A percentile compares a stretch with the other conserved stretches of the same genome.
Conservation (phyloP, 2,797 vertebrate genomes). For the Gallinago stenura region DNA sequence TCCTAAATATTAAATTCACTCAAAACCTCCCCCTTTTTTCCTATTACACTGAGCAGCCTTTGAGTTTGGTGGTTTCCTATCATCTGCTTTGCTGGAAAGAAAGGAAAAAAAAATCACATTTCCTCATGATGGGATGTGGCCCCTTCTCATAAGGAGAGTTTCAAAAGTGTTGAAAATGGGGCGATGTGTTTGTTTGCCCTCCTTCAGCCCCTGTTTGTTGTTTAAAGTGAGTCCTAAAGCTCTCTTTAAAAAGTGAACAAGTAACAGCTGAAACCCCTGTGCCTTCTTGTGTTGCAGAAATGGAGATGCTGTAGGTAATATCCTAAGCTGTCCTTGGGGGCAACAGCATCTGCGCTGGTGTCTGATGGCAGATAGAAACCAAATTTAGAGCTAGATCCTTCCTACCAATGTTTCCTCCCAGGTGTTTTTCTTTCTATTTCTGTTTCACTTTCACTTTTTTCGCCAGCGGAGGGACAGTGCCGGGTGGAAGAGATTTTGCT, state of each 20-base stretch:
- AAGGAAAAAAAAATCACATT: background rate
- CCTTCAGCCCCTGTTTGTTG: background rate
- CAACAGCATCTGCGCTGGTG: too few relatives aligned
- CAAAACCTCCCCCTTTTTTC: background rate
- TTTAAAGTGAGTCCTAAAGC: background rate
- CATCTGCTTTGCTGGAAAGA: background rate
- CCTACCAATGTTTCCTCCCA: background rate
- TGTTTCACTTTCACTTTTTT: constrained; percentile 8
- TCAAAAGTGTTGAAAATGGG: background rate
- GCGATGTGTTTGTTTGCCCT: background rate
- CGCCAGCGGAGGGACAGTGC: too few relatives aligned
- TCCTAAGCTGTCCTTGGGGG: too few relatives aligned
- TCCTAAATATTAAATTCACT: background rate
- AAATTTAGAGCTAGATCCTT: background rate
- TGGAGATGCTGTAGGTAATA: background rate
- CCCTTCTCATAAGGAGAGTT: background rate
- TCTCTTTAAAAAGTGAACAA: background rate
- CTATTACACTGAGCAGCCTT: too few relatives aligned
- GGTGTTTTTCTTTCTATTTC: constrained; percentile 19
- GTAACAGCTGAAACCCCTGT: background rate
- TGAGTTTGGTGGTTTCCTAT: background rate
- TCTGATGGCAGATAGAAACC: background rate
- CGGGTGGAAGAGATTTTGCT: background rate
- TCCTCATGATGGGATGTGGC: background rate
- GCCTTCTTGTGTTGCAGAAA: background rate